Conservation (phyloP, 2,797 vertebrate genomes). For the Propithecus deckenii region DNA sequence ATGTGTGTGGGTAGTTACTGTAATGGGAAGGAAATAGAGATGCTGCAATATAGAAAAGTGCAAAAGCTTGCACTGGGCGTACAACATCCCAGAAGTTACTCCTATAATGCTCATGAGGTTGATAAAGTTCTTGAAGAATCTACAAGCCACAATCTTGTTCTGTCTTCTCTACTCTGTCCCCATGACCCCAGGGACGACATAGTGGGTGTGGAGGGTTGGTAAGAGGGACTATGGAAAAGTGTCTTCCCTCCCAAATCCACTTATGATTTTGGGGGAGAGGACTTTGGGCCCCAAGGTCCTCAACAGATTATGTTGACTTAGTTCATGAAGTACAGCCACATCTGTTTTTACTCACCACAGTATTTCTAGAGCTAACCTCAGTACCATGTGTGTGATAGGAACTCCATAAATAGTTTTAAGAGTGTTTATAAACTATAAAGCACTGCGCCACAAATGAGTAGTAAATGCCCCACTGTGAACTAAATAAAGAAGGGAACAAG, state of each 20-base stretch:
- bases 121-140: neutral
- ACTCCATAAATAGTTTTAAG: neutral
- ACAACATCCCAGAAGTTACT: neutral
- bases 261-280: neutral
- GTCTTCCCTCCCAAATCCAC: neutral
- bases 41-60: neutral
- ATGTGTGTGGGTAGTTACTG: neutral
- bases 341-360: neutral
- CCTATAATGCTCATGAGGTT: neutral
- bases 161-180: neutral
- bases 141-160: neutral
- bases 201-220: neutral
- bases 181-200: neutral
- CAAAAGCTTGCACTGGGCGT: neutral
- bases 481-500: neutral
- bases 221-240: neutral
- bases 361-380: neutral
- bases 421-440: neutral
- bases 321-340: neutral
- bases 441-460: neutral
- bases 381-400: neutral
- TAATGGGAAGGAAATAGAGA: constrained; percentile 37
- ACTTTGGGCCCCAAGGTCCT: neutral
- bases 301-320: neutral
- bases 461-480: neutral